Percentiles rank a stretch among this genome's conserved stretches.
phyloP scores from a whole-genome alignment of 23 tunicate species.

The Trididemnum nubilum region DNA sequence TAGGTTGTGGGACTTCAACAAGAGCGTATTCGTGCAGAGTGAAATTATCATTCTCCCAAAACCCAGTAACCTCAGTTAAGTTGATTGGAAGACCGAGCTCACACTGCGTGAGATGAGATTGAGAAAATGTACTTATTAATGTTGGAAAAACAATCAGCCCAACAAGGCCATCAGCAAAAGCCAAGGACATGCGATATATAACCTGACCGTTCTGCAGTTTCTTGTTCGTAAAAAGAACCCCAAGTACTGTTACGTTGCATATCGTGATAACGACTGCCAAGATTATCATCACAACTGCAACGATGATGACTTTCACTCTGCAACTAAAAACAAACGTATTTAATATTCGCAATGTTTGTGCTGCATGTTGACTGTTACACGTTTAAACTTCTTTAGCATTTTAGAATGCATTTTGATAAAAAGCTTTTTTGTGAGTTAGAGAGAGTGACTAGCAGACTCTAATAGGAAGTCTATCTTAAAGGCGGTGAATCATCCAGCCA shows the following conservation, averaged over 20 bases:
- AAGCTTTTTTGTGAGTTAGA: too few species aligned
- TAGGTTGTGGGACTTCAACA: neutral
- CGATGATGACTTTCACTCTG: conserved; percentile 27
- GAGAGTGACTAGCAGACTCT: too few species aligned
- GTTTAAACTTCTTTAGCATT: too few species aligned
- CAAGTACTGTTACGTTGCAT: conserved; percentile 48
- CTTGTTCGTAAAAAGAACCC: conserved; percentile 30
- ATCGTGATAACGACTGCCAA: conserved; percentile 35
- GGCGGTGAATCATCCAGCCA: too few species aligned
- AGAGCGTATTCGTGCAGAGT: neutral
- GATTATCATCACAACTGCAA: conserved; percentile 1
- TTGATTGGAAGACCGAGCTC: conserved; percentile 4
- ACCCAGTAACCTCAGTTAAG: too few species aligned
- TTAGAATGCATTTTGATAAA: too few species aligned
- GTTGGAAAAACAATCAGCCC: conserved; percentile 65
- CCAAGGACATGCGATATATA: conserved; percentile 46
- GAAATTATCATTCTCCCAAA: conserved; percentile 1
- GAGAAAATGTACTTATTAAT: conserved; percentile 29
- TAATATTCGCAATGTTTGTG: too few species aligned
- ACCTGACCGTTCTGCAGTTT: conserved; percentile 35
- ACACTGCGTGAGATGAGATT: neutral
- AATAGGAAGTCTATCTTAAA: too few species aligned
- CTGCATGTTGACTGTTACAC: too few species aligned
- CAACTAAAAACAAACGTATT: conserved; percentile 59
- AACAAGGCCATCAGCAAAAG: conserved; percentile 46